Base-by-base conservation (phyloP, 2,113 vertebrate species). In the Chelonoidis abingdonii region DNA sequence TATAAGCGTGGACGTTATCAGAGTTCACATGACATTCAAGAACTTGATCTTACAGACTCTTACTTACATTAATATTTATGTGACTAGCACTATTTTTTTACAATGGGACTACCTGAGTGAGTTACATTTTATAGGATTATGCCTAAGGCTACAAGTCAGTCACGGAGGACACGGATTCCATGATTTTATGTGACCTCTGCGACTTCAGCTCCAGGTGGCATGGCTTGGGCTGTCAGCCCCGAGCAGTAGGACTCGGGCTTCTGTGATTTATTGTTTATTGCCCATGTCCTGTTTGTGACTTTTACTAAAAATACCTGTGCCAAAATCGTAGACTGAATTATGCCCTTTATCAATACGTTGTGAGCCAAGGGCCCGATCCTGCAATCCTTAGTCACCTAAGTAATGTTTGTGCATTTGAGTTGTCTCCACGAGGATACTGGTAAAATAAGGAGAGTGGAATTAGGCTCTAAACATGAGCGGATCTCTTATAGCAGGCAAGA, bases 351-450 rank as follows among this genome's bases (percentile, higher is more conserved):
- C 65, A 88, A 54, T 11, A 3, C 50, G n/a, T 13, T 88, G 10
- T 47, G 24, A 0, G 0, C 6, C 0, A 82, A 38, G 5, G 62
- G 41, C 75, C 19, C n/a, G 10, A 1, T 86, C 22, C 78, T 84
- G 53, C 7, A 72, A 35, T 2, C 31, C 53, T 89, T 84, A 59
- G 38, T 84, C 31, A 54, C 1, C 1, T 56, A 59, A 89, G 41
- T 22, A 93, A 25, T 57, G 27, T 41, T 76, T 88, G 5, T 3
- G 76, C 80, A n/a, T 84, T 92, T 94, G 38, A 41, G 84, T 94
- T 59, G 14, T 84, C 62, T 90, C 84, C 75, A 56, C 17, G 6
- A 44, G 86, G 13, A 27, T 79, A 4, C 5, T 3, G 44, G 11
- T 80, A 47, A 29, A 38, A n/a, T 6, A 79, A 5, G 62, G 62